phyloP scores from a whole-genome alignment of 2,797 vertebrate genomes.

The Coluber constrictor region DNA sequence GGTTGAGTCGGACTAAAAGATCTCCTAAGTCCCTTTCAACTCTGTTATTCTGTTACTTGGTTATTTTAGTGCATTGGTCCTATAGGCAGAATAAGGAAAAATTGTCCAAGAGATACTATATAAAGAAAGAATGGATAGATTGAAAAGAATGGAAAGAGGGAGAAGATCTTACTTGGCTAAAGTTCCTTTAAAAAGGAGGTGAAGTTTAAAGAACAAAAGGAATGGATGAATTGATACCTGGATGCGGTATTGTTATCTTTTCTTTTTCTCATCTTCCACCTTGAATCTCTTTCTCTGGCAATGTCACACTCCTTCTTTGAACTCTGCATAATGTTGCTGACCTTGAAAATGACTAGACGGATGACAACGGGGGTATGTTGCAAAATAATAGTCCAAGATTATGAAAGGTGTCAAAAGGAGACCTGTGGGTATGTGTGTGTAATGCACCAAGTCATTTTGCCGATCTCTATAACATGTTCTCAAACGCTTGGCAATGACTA shows the following conservation, averaged over 20 bases:
- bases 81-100: neutral
- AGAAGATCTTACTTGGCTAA: neutral
- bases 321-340: neutral
- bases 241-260: neutral
- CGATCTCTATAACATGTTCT: neutral
- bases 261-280: neutral
- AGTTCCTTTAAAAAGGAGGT: neutral
- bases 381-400: neutral
- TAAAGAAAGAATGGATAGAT: neutral
- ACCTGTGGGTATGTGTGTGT: neutral
- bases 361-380: neutral
- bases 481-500: neutral
- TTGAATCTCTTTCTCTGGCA: neutral
- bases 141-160: neutral
- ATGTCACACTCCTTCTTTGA: neutral
- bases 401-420: neutral
- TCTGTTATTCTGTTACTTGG: neutral
- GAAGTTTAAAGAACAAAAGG: neutral
- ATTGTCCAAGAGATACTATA: neutral
- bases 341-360: neutral
- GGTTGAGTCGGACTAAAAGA: too few species aligned
- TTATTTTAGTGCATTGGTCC: neutral
- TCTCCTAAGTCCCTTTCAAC: neutral
- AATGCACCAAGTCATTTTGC: neutral
- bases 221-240: neutral